Conservation (phyloP, 2,113 vertebrate species). For the Paradisaea rubra region DNA sequence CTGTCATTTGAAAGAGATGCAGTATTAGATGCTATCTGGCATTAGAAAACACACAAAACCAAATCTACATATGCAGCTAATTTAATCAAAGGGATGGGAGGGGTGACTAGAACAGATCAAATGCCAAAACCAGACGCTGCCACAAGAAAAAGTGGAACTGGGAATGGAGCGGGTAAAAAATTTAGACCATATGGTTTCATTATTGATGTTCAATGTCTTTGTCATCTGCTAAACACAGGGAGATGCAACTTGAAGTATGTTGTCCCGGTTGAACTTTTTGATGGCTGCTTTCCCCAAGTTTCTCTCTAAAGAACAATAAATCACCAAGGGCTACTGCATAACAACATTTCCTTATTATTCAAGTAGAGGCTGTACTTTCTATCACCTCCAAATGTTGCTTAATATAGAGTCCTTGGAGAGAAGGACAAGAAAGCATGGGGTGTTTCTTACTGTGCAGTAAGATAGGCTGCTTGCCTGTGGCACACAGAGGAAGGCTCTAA, state of each 20-base stretch:
- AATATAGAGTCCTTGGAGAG: neutral
- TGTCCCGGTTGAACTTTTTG: neutral
- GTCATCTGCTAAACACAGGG: constrained; percentile 6
- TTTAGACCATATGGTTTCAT: neutral
- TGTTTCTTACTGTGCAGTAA: neutral
- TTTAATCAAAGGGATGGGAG: constrained; percentile 9
- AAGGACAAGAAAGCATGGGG: neutral
- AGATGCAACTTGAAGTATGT: neutral
- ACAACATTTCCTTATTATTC: neutral
- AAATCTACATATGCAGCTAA: constrained; percentile 18
- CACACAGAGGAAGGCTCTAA: neutral
- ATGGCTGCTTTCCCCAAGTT: neutral
- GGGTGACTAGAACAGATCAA: constrained; percentile 6
- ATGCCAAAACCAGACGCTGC: constrained; percentile 20
- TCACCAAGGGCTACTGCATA: neutral
- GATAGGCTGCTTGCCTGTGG: neutral
- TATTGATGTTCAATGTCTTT: neutral
- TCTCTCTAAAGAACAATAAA: neutral
- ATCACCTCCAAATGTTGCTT: neutral
- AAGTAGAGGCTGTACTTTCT: neutral
- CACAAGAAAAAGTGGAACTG: constrained; percentile 25
- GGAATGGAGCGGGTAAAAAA: neutral
- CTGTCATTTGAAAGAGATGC: neutral
- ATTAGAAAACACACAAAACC: neutral
- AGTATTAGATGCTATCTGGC: neutral